Evolutionary conservation across 2,888 invertebrate genomes (phyloP), one percentile per base, ranked within the genome.

Genomic region (Nebria brevicollis): DNA sequence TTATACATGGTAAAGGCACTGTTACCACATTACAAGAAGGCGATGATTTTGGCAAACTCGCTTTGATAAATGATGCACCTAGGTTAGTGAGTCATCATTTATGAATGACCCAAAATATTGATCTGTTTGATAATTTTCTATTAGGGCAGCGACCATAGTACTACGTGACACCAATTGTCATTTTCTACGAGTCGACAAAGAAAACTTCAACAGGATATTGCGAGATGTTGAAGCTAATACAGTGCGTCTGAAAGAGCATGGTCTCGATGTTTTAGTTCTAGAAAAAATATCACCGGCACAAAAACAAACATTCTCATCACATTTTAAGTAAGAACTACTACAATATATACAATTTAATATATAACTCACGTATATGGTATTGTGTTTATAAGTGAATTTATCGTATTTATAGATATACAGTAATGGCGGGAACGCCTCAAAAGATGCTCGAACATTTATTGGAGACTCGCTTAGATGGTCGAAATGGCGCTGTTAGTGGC

Each of bases 211-310:
- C 90, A 91, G 95, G 86, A 95, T 95, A 83, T 89, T 95, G 83
- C 89, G 94, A 85, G 96, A 96, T 89, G 95, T 96, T 65, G 96
- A 96, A 89, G 95, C 95, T n/a, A 96, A 96, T 88, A 96, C 96
- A 65, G 94, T 96, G 73, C 90, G 95, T 75, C 90, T 96, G 85
- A 95, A 95, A 88, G 96, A 96, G 87, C 95, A 95, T 86, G 95
- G 95, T 68, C 93, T 94, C 86, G 96, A 96, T 90, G 96, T 96
- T 66, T 89, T 96, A 84, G 93, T 96, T 66, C 89, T 96, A 85
- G 95, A 96, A 89, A 95, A 93, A 87, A 93, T 93, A 85, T 91
- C 91, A 78, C 90, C 91, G 84, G 90, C 91, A 86, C 89, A 90
- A 84, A 91, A 91, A 87, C 88, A 89, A 85, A 86, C 88, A 42